Evolutionary conservation across 2,113 vertebrate genomes (phyloP), one percentile per base, ranked within the genome.

Genomic region (Lagenorhynchus albirostris): DNA sequence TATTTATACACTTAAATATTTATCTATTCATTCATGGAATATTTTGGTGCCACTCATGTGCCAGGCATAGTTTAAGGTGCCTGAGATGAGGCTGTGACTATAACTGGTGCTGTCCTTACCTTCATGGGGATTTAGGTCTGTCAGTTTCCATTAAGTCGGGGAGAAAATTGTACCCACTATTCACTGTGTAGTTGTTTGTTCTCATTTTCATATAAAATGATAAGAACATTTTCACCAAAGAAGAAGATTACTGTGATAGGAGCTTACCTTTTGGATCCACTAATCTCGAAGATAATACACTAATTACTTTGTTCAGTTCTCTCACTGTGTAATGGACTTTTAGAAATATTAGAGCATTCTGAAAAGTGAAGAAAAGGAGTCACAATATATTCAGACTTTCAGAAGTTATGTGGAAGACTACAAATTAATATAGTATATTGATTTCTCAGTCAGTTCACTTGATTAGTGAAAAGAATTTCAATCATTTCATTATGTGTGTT

Each of bases 181-280:
- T 89, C 60, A 81, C 38, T 81, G 31, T 47, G 20, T 41, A 31
- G 5, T 55, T 91, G 50, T 12, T 47, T 96, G 41, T 84, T 83
- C 74, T 94, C n/a, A 81, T 84, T 92, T 93, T 36, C 58, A 82
- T 71, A 58, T 81, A 94, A 96, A 94, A 77, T 81, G 33, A 58
- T 74, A 82, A 80, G 65, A 89, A 62, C 55, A 81, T 93, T 94
- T 87, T 91, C 15, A 3, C 29, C 6, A 36, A 83, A 68, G 36
- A 20, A 33, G 74, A 84, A 92, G 29, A 90, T 83, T 87, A 18
- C 14, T 71, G n/a, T 26, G 29, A 76, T 84, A 94, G 38, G 58
- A 91, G 3, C 47, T 95, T 95, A 58, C 53, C 44, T 3, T 93
- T 95, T 44, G 29, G 21, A 47, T 86, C 83, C 47, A 95, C 36